phyloP scores from a whole-genome alignment of 92 coral and sea anemone species.

The Epizoanthus illoricatus region DNA sequence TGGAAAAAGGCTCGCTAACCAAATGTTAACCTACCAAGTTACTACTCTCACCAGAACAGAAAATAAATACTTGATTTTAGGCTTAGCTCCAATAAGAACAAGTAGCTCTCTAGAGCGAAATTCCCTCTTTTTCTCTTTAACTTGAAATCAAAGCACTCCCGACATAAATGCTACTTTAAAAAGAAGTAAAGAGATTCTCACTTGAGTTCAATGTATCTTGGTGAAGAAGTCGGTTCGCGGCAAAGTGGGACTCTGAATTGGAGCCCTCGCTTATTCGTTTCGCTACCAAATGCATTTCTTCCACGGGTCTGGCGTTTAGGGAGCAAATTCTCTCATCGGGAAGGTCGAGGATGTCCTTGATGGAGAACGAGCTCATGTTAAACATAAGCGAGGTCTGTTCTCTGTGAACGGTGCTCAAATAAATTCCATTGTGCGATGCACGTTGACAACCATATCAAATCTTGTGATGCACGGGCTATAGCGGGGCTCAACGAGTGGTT shows the following conservation, averaged over 20 bases:
- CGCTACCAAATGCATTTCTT: conserved; percentile 40
- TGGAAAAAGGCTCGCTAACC: background rate
- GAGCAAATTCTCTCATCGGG: conserved; percentile 84
- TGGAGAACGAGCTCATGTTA: conserved; percentile 76
- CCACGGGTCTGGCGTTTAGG: conserved; percentile 49
- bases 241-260: conserved; percentile 32
- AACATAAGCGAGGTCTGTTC: conserved; percentile 12
- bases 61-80: conserved; percentile 24
- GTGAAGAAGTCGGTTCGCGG: conserved; percentile 26
- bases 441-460: conserved; percentile 66
- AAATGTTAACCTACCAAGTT: background rate
- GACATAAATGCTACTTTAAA: background rate
- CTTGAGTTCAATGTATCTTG: conserved; percentile 52
- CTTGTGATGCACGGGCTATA: conserved; percentile 69
- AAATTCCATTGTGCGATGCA: conserved; percentile 73
- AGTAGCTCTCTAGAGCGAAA: conserved; percentile 19
- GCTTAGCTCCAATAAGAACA: conserved; percentile 3
- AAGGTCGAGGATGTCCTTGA: conserved; percentile 85
- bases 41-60: conserved; percentile 3
- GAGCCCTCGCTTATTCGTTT: conserved; percentile 6
- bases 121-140: background rate
- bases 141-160: conserved; percentile 27
- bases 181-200: conserved; percentile 51
- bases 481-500: conserved; percentile 54
- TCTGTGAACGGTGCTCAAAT: conserved; percentile 82